Base-by-base conservation (phyloP, 2,888 invertebrate species). In the Sipunculus nudus region DNA sequence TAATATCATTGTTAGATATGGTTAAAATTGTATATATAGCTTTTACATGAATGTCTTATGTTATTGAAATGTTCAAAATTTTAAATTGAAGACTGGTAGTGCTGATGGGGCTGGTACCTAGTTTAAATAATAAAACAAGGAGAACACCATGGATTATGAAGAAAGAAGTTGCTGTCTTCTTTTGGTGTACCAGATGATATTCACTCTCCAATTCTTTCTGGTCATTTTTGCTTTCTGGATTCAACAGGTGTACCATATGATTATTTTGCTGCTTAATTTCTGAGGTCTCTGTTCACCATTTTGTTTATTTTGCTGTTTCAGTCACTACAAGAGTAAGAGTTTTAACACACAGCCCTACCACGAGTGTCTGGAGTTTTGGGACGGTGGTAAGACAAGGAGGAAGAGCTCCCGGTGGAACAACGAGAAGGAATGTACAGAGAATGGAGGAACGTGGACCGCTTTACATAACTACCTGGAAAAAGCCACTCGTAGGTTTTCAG, bases 381-480 rank as follows among this genome's bases (percentile, higher is more conserved):
- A 46, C 8, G 62, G 60, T 29, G 35, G 26, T 2, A 67, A 65
- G 3, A 70, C 66, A 0, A 62, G 63, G 2, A 66, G 73, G 0
- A 71, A 71, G 38, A 70, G 60, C 47, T 78, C 79, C 1, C 65
- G 71, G 10, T 82, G 75, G 75, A 81, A 81, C 66, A 82, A 79
- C 61, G 52, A 75, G 59, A 60, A 38, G 6, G 69, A 74, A 3
- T 83, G 83, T 62, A 57, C 38, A 35, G 59, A 60, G 10, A 76
- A 80, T 64, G 75, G 71, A n/a, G 79, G 80, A n/a, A 59, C 62
- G 28, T 83, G 83, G 82, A 53, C 67, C 1, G 60, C 64, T 28
- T 71, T 83, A 29, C 67, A 75, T 63, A 82, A 77, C 65, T 84
- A 79, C 63, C 67, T 83, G 46, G 83, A 84, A 65, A 80, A 78